phyloP scores from a whole-genome alignment of 1,140 invertebrate species.

The Drosophila quadrilineata region DNA sequence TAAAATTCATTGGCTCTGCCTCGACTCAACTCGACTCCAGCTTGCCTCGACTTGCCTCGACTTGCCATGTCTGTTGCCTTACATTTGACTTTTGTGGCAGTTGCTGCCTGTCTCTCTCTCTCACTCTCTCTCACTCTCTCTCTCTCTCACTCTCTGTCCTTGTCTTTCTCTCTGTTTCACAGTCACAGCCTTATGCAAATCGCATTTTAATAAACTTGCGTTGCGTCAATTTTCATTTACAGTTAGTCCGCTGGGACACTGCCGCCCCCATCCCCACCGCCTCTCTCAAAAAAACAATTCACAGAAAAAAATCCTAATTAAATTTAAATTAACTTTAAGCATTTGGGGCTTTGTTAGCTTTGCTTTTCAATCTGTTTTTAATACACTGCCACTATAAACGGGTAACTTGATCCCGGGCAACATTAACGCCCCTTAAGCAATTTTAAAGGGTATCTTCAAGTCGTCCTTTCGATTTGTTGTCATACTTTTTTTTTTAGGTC shows the following conservation, averaged over 20 bases:
- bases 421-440: background rate
- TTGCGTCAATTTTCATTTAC: conserved; percentile 78
- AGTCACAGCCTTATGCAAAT: conserved; percentile 73
- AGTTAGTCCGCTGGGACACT: conserved; percentile 64
- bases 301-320: conserved; percentile 72
- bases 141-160: too few relatives aligned
- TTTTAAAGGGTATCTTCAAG: conserved; percentile 6
- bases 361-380: conserved; percentile 45
- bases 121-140: too few relatives aligned
- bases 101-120: conserved; percentile 32
- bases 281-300: conserved; percentile 37
- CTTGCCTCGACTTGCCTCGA: too few relatives aligned
- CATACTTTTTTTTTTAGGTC: background rate
- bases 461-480: background rate
- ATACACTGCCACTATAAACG: conserved; percentile 8
- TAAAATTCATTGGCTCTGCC: conserved; percentile 42
- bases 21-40: conserved; percentile 3
- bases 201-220: conserved; percentile 76
- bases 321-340: conserved; percentile 79
- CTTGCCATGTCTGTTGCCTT: too few relatives aligned
- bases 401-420: too few relatives aligned
- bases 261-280: background rate
- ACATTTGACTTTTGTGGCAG: conserved; percentile 55
- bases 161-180: conserved; percentile 27
- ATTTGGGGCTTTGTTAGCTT: conserved; percentile 71